Percentiles rank a stretch among this genome's conserved stretches.
Conservation (phyloP, 2,797 vertebrate genomes). For the Xerus rutilus region DNA sequence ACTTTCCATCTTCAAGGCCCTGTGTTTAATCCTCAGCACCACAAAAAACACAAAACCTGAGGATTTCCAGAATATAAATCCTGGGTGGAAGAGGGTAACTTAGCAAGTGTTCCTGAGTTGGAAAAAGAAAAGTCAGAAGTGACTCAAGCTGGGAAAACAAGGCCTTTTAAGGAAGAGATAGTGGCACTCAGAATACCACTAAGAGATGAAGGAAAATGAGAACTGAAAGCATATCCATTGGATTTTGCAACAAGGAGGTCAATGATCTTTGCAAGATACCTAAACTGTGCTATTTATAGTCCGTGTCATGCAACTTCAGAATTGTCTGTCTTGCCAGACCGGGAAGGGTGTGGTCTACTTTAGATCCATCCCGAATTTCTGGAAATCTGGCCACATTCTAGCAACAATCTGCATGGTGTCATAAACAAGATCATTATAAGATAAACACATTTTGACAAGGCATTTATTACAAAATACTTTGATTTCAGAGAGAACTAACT, state of each 20-base stretch:
- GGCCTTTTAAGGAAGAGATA: neutral
- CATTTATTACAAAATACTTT: constrained; percentile 32
- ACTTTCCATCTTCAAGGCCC: neutral
- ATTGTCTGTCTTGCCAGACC: neutral
- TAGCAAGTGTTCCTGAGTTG: neutral
- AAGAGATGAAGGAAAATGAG: constrained; percentile 5
- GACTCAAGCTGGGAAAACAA: neutral
- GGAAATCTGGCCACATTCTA: neutral
- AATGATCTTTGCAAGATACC: neutral
- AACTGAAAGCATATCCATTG: neutral
- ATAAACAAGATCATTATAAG: constrained; percentile 1
- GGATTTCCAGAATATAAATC: neutral
- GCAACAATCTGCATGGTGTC: neutral
- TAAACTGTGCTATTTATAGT: neutral
- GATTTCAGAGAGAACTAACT: neutral
- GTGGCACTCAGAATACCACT: neutral
- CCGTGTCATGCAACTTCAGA: neutral
- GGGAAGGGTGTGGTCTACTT: neutral
- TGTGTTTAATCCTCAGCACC: neutral
- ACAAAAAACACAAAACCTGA: neutral
- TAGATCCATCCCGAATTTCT: neutral
- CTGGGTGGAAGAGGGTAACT: neutral
- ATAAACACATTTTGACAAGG: constrained; percentile 36
- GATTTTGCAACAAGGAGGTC: constrained; percentile 39
- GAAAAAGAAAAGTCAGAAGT: neutral